phyloP scores from a whole-genome alignment of 2,113 vertebrate genomes.

The Scomber japonicus region DNA sequence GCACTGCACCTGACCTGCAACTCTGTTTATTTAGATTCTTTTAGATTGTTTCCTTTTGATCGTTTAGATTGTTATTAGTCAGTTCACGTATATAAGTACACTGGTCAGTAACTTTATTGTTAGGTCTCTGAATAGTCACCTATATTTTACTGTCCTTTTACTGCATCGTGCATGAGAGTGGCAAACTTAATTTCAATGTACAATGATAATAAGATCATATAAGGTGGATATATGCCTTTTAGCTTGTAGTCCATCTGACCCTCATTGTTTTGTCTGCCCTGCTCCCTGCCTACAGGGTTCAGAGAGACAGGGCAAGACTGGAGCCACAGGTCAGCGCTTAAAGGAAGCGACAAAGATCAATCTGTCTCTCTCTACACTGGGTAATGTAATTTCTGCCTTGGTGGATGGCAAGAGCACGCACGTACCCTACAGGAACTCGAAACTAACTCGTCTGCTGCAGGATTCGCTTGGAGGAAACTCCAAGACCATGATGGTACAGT shows the following conservation, averaged over 20 bases:
- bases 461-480: conserved; percentile 98
- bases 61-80: too few species aligned
- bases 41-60: too few species aligned
- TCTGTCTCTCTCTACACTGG: conserved; percentile 96
- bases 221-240: not conserved
- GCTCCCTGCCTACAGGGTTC: conserved; percentile 87
- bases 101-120: too few species aligned
- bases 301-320: conserved; percentile 97
- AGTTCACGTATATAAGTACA: too few species aligned
- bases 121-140: too few species aligned
- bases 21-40: too few species aligned
- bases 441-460: conserved; percentile 95
- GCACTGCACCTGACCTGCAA: too few species aligned
- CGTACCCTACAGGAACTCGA: conserved; percentile 98
- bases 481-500: conserved; percentile 98
- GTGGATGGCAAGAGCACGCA: conserved; percentile 99
- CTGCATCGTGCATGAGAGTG: too few species aligned
- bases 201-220: not conserved
- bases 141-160: too few species aligned
- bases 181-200: too few species aligned
- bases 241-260: not conserved
- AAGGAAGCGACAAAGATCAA: conserved; percentile 99
- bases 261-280: not conserved
- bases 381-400: conserved; percentile 98
- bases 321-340: conserved; percentile 96